Evolutionary conservation across 2,113 vertebrate species (phyloP).

Genomic region (Polyodon spathula): DNA sequence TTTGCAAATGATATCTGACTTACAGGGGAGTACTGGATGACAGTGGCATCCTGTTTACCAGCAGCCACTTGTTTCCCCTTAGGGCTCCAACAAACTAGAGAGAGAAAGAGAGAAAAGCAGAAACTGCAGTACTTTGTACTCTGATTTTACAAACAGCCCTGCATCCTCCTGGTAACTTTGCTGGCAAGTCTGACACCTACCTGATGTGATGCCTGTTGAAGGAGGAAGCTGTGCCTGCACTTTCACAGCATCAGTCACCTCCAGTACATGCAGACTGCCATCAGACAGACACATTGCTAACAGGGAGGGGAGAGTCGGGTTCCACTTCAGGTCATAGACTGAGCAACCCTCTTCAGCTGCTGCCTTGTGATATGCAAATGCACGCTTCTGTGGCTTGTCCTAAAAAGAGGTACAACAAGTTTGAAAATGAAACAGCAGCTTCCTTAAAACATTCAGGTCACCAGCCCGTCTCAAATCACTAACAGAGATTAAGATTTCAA

Average conservation of each 20-base stretch:
- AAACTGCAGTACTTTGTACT: not conserved
- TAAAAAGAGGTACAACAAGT: slow-evolving; percentile 26
- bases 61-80: slow-evolving; percentile 93
- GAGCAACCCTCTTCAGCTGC: slow-evolving; percentile 36
- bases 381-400: slow-evolving; percentile 70
- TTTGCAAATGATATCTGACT: too few relatives aligned
- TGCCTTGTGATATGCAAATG: slow-evolving; percentile 69
- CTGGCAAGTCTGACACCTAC: slow-evolving; percentile 52
- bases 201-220: slow-evolving; percentile 69
- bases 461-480: too few relatives aligned
- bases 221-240: slow-evolving; percentile 64
- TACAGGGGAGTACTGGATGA: slow-evolving; percentile 88
- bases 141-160: too few relatives aligned
- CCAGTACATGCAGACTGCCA: slow-evolving; percentile 78
- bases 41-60: slow-evolving; percentile 80
- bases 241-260: slow-evolving; percentile 66
- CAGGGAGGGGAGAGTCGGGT: slow-evolving; percentile 59
- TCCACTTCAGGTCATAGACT: slow-evolving; percentile 90
- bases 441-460: not conserved
- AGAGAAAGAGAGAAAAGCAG: slow-evolving; percentile 16
- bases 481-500: too few relatives aligned
- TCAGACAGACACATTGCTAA: slow-evolving; percentile 75
- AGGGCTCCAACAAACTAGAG: slow-evolving; percentile 90
- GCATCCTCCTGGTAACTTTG: not conserved
- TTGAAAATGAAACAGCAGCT: too few relatives aligned